Base-by-base conservation (phyloP, 53 echinoderm and acorn worm genomes). In the Henricia sp. region DNA sequence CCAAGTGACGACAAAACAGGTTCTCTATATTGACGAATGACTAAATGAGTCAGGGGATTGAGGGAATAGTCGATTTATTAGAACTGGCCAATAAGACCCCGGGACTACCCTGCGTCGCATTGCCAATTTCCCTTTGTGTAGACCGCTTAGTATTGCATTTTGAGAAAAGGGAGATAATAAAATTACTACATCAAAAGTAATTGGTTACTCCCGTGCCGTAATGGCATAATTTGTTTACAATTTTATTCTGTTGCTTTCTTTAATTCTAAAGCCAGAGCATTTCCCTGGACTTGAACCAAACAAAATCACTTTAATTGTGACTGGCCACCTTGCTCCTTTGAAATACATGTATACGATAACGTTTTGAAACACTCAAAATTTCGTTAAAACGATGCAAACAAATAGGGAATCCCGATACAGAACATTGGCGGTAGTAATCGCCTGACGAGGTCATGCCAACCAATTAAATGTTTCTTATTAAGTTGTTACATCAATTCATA, bases 171-270 rank as follows among this genome's bases (percentile, higher is more conserved):
- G 41, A 28, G 42, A 77, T 77, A 60, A 58, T 58, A 60, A 43
- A 77, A 77, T 77, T 77, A 77, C 58, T 26, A 77, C 30, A 77
- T 77, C 77, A 77, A 77, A 77, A 77, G 60, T 8, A 77, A 77
- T 59, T 77, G 77, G 77, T 59, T 77, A 77, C 58, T 42, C 58
- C 28, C 21, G 77, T 28, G 16, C 73, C 35, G 55, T 73, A 73
- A 73, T 72, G 54, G 54, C 72, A 52, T 53, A 37, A 53, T 52
- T 54, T 72, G 20, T 71, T 40, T 41, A 28, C 24, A 21, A 20
- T 52, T 11, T 36, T 23, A 0, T 52, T n/a, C 0, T 1, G 19
- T 33, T 23, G 0, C 23, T n/a, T 27, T 71, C 20, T 52, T 51
- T 71, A n/a, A n/a, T n/a, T n/a, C n/a, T n/a, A n/a, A n/a, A n/a